phyloP scores from a whole-genome alignment of 2,888 invertebrate genomes.

The Drosophila neonasuta region DNA sequence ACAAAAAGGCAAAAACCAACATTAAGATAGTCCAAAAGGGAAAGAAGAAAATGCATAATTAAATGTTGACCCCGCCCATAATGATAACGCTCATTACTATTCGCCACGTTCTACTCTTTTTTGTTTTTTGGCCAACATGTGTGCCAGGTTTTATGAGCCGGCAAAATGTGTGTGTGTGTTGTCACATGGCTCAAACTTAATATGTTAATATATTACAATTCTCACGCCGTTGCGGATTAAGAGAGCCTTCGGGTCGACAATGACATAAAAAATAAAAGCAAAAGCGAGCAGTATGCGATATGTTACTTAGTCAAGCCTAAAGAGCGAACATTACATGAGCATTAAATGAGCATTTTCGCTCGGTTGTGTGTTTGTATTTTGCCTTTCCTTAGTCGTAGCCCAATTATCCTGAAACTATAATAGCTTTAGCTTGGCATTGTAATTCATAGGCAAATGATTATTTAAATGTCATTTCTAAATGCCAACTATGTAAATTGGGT shows the following conservation, averaged over 20 bases:
- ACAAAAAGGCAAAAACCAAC: not conserved
- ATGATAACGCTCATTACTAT: conserved; percentile 18
- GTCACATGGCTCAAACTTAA: conserved; percentile 28
- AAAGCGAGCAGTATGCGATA: conserved; percentile 1
- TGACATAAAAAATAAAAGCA: conserved; percentile 3
- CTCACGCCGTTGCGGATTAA: conserved; percentile 1
- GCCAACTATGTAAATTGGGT: conserved; percentile 46
- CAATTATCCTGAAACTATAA: conserved; percentile 3
- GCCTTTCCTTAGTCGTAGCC: not conserved
- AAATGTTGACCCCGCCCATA: conserved; percentile 22
- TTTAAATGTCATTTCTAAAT: conserved; percentile 25
- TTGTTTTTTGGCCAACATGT: conserved; percentile 35
- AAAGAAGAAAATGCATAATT: conserved; percentile 47
- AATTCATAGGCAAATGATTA: conserved; percentile 44
- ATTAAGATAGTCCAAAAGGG: not conserved
- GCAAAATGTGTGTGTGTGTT: conserved; percentile 15
- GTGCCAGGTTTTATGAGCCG: conserved; percentile 52
- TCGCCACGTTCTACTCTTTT: not conserved
- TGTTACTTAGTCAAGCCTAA: conserved; percentile 7
- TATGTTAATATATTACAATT: conserved; percentile 26
- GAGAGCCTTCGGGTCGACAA: not conserved
- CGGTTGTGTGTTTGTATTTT: not conserved
- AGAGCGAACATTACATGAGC: not conserved
- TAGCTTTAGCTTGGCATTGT: not conserved
- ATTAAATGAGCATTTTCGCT: not conserved